phyloP scores from a whole-genome alignment of 2,113 vertebrate genomes.

The Callopanchax toddi region DNA sequence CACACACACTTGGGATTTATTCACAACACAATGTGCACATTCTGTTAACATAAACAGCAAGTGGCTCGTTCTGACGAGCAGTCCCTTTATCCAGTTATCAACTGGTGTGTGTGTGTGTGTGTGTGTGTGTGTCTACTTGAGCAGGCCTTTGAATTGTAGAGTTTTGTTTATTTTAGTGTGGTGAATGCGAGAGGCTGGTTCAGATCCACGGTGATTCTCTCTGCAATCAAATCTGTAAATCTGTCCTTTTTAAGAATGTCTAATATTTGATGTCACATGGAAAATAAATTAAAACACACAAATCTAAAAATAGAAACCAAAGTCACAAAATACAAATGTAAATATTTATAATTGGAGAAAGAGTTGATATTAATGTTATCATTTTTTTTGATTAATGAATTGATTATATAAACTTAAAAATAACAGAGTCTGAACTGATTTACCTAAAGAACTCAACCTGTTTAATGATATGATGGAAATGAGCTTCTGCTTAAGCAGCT shows the following conservation, averaged over 20 bases:
- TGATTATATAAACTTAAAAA: too few relatives aligned
- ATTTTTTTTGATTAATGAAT: too few relatives aligned
- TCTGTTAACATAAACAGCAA: constrained; percentile 28
- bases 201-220: constrained; percentile 11
- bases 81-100: constrained; percentile 26
- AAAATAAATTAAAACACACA: neutral
- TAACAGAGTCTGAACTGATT: too few relatives aligned
- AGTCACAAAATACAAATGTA: too few relatives aligned
- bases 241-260: neutral
- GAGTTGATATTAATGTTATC: too few relatives aligned
- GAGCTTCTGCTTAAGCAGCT: too few relatives aligned
- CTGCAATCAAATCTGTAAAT: neutral
- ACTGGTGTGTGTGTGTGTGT: constrained; percentile 14
- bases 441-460: too few relatives aligned
- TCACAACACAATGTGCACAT: neutral
- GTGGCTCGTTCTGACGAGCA: neutral
- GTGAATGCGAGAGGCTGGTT: neutral
- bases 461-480: too few relatives aligned
- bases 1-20: neutral
- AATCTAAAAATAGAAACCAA: too few relatives aligned
- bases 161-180: neutral
- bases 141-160: neutral
- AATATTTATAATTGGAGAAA: too few relatives aligned
- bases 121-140: neutral
- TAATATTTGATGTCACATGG: neutral